Percentiles rank a stretch among this genome's conserved stretches.
phyloP scores from a whole-genome alignment of 2,888 invertebrate species.

The Epicampocera succincta region DNA sequence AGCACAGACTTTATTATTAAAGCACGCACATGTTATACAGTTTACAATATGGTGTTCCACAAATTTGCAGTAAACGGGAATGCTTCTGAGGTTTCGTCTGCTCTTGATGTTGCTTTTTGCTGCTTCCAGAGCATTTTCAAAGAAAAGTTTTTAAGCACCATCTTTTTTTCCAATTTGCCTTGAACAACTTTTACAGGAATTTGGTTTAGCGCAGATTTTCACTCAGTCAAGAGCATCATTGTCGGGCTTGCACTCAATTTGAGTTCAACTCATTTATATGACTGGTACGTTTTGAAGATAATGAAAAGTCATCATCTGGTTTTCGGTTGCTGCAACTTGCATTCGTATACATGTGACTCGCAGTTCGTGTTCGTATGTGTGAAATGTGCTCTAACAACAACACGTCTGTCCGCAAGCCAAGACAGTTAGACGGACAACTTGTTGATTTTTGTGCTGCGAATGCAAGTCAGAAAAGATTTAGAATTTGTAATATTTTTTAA shows the following conservation, averaged over 20 bases:
- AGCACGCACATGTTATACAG: conserved; percentile 66
- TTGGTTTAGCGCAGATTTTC: background rate
- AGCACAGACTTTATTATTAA: conserved; percentile 17
- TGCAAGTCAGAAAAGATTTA: conserved; percentile 16
- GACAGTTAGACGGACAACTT: conserved; percentile 42
- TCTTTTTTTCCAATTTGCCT: conserved; percentile 16
- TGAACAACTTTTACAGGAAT: conserved; percentile 58
- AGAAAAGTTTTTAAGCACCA: conserved; percentile 27
- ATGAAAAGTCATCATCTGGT: background rate
- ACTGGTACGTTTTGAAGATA: background rate
- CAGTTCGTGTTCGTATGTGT: background rate
- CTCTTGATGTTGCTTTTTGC: conserved; percentile 1
- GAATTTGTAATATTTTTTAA: conserved; percentile 33
- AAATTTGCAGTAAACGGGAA: conserved; percentile 50
- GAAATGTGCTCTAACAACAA: conserved; percentile 47
- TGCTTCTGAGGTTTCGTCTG: conserved; percentile 15
- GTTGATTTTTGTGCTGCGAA: conserved; percentile 47
- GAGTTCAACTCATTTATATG: conserved; percentile 17
- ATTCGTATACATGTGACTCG: background rate
- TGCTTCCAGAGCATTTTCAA: conserved; percentile 3
- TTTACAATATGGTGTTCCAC: conserved; percentile 46
- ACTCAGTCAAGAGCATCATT: conserved; percentile 5
- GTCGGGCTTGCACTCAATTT: conserved; percentile 37
- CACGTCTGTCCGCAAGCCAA: conserved; percentile 30
- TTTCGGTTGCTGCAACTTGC: conserved; percentile 13